Conservation (phyloP, 2,888 invertebrate species). For the Maniola hyperantus region DNA sequence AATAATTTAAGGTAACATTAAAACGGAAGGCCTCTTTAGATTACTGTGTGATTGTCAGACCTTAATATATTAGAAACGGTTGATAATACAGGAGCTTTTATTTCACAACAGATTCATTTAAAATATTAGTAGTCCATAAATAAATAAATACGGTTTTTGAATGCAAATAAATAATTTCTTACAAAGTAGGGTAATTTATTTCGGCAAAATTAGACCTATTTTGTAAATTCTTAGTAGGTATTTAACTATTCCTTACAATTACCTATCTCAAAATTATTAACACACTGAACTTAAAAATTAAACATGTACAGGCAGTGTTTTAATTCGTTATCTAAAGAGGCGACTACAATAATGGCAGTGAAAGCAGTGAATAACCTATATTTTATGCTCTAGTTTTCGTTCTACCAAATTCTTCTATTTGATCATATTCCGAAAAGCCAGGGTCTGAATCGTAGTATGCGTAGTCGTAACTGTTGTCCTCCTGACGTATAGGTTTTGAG, state of each 20-base stretch:
- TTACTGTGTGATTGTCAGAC: conserved; percentile 18
- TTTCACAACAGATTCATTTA: not conserved
- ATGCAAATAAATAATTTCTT: not conserved
- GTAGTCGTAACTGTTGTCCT: conserved; percentile 90
- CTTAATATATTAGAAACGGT: not conserved
- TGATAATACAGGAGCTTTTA: not conserved
- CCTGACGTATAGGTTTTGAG: conserved; percentile 78
- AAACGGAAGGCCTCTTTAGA: conserved; percentile 67
- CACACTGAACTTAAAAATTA: conserved; percentile 26
- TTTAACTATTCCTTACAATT: conserved; percentile 5
- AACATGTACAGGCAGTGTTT: conserved; percentile 25
- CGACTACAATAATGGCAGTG: conserved; percentile 78
- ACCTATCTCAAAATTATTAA: conserved; percentile 10
- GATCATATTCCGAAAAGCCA: conserved; percentile 82
- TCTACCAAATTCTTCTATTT: conserved; percentile 85
- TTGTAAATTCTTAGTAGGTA: conserved; percentile 3
- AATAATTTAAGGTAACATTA: conserved; percentile 77
- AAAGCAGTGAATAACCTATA: conserved; percentile 46
- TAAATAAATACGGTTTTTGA: conserved; percentile 4
- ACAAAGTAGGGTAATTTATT: not conserved
- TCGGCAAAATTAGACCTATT: not conserved
- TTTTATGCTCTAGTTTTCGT: conserved; percentile 75
- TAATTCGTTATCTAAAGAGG: conserved; percentile 61
- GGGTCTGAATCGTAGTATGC: conserved; percentile 91
- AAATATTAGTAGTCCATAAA: not conserved